A percentile compares a stretch with the other conserved stretches of the same genome.
These are phyloP conservation scores for Drosophila albomicans DNA, from an alignment of 1,140 invertebrate genomes.

Conservation along the genomic window DNA sequence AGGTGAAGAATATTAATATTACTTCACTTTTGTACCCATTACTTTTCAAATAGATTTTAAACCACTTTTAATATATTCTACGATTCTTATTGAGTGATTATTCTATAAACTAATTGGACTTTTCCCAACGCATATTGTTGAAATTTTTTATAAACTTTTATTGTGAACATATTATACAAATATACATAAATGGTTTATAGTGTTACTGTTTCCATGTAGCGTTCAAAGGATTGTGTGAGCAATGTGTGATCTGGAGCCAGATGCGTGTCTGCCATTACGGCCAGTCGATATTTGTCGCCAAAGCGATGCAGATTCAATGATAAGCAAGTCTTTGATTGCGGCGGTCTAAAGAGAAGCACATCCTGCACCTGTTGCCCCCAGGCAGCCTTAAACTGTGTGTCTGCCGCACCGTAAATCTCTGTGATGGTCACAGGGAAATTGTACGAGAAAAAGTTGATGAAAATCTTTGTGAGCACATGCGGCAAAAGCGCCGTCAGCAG, in stretches of 20 bases:
- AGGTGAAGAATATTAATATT: no score
- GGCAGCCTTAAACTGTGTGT: constrained; percentile 84
- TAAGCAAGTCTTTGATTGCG: constrained; percentile 92
- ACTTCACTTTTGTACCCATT: no score
- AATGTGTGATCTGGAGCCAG: constrained; percentile 87
- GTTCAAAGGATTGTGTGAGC: constrained; percentile 76
- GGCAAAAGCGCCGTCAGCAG: constrained; percentile 89
- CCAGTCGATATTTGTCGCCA: constrained; percentile 88
- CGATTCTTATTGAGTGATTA: no score
- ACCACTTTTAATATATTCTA: no score
- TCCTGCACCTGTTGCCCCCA: constrained; percentile 89
- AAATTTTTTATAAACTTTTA: no score
- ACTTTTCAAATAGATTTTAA: no score
- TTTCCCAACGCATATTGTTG: no score
- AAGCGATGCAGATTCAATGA: constrained; percentile 92
- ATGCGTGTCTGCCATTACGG: constrained; percentile 91
- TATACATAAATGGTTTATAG: constrained; percentile 39
- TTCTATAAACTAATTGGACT: no score
- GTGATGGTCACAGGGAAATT: constrained; percentile 90
- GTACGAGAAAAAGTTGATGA: constrained; percentile 89
- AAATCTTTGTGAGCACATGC: constrained; percentile 88
- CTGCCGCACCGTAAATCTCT: constrained; percentile 86
- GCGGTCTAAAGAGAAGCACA: constrained; percentile 91
- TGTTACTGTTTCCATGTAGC: constrained; percentile 75
- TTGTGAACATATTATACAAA: background rate